These are phyloP conservation scores for Aurelia sp. DNA, from an alignment of 30 jellyfish, hydroid and myxozoan species.

Conservation along the genomic window DNA sequence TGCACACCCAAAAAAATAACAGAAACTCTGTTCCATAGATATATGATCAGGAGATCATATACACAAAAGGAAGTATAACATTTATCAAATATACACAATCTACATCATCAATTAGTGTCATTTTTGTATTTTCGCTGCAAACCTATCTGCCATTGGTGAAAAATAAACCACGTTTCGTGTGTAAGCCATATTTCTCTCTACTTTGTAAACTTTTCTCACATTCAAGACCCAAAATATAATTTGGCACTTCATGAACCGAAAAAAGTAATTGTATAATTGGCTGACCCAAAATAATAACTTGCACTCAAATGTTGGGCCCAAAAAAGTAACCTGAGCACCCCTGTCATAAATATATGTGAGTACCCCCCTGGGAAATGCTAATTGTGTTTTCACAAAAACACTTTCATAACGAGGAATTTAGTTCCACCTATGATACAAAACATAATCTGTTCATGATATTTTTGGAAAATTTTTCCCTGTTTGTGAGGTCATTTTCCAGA, in stretches of 20 bases:
- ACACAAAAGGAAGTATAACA: constrained; percentile 17
- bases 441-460: no score
- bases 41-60: no score
- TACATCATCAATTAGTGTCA: constrained; percentile 26
- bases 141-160: neutral
- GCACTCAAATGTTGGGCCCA: constrained; percentile 24
- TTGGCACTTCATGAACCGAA: no score
- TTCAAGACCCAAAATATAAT: no score
- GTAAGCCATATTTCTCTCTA: constrained; percentile 23
- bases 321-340: constrained; percentile 60
- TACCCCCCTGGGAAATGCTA: constrained; percentile 57
- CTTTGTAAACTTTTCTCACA: constrained; percentile 4
- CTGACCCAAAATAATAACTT: constrained; percentile 11
- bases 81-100: constrained; percentile 14
- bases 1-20: no score
- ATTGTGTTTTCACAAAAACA: no score
- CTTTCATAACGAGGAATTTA: no score
- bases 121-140: constrained; percentile 18
- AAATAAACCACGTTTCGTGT: constrained; percentile 21
- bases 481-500: no score
- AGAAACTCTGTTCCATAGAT: no score
- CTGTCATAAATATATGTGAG: constrained; percentile 53
- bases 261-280: no score
- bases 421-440: no score
- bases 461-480: no score